Percentiles rank a stretch among this genome's conserved stretches.
phyloP scores from a whole-genome alignment of 2,797 vertebrate species.

The Danio jaintianensis region DNA sequence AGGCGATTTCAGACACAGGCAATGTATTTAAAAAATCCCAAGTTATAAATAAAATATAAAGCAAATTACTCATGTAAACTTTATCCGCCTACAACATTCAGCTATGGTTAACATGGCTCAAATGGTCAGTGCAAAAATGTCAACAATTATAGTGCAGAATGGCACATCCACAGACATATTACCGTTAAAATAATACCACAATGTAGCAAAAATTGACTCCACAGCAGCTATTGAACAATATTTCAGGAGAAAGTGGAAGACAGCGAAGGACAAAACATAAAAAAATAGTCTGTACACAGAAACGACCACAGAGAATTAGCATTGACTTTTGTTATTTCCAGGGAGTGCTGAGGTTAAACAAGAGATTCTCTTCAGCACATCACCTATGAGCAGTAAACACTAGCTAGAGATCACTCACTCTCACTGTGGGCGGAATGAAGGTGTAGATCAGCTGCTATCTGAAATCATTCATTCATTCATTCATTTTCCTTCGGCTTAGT shows the following conservation, averaged over 20 bases:
- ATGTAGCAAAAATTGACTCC: neutral
- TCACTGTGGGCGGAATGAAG: slow-evolving; percentile 9
- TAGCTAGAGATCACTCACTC: slow-evolving; percentile 2
- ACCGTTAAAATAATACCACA: no score
- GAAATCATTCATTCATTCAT: no score
- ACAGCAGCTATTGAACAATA: neutral
- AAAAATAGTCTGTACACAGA: slow-evolving; percentile 9
- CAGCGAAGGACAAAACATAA: neutral
- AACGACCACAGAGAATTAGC: neutral
- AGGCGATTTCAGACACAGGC: no score
- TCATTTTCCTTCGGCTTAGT: no score
- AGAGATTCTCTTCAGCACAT: slow-evolving; percentile 2
- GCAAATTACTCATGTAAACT: neutral
- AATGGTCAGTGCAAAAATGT: slow-evolving; percentile 31
- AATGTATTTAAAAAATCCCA: no score
- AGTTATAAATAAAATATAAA: no score
- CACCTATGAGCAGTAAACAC: neutral
- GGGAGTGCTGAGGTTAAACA: neutral
- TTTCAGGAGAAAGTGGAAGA: neutral
- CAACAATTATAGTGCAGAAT: neutral
- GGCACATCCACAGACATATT: neutral
- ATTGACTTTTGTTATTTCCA: slow-evolving; percentile 6
- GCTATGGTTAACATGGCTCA: slow-evolving; percentile 2
- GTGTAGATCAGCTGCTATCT: neutral
- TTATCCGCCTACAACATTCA: slow-evolving; percentile 3